These are phyloP conservation scores for Sycophila texana DNA, from an alignment of 2,888 invertebrate species.

Conservation along the genomic window DNA sequence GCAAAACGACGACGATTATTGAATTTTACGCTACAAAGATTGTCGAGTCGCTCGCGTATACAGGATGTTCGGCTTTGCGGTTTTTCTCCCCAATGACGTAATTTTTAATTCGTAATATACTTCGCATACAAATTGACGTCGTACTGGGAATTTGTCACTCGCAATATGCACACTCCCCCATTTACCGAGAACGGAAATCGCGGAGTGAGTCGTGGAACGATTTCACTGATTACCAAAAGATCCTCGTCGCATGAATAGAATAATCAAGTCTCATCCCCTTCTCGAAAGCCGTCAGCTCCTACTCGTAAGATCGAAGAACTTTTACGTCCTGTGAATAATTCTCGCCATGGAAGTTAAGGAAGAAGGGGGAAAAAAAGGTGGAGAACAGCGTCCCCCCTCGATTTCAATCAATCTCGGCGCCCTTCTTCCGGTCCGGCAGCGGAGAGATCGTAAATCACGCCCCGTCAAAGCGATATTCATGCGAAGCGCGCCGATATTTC, in stretches of 20 bases:
- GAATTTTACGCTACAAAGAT: conserved; percentile 11
- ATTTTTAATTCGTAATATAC: background rate
- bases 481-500: background rate
- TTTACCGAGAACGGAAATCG: background rate
- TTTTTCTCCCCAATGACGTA: background rate
- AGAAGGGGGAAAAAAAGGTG: background rate
- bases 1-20: background rate
- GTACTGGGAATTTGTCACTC: background rate
- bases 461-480: conserved; percentile 11
- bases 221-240: background rate
- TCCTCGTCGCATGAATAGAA: conserved; percentile 15
- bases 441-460: background rate
- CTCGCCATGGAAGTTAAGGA: no score
- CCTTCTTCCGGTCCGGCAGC: conserved; percentile 7
- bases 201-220: no score
- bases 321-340: no score
- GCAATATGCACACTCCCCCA: background rate
- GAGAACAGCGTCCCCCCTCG: background rate
- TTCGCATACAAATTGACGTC: background rate
- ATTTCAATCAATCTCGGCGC: conserved; percentile 31
- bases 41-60: background rate
- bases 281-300: background rate
- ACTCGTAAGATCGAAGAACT: no score
- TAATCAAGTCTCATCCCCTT: background rate
- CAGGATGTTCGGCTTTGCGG: no score